Conservation (phyloP, 2,888 invertebrate species). For the Lampropteryx suffumata region DNA sequence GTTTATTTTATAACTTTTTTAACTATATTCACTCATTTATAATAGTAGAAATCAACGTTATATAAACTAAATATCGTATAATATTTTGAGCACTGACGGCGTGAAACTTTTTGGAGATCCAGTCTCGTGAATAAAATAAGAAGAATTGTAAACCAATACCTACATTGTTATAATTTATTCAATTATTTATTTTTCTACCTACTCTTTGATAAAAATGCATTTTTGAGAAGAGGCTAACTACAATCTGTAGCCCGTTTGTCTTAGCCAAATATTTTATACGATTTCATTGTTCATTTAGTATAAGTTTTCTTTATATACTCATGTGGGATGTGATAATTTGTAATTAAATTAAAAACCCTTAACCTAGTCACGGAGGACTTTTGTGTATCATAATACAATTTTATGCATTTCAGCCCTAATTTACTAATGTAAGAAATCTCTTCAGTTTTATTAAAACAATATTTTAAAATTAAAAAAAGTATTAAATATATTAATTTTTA, state of each 20-base stretch:
- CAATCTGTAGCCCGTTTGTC: slow-evolving; percentile 17
- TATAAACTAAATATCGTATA: neutral
- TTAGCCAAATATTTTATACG: slow-evolving; percentile 1
- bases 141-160: no score
- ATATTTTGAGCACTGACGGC: slow-evolving; percentile 4
- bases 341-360: slow-evolving; percentile 37
- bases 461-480: neutral
- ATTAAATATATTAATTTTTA: slow-evolving; percentile 20
- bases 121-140: slow-evolving; percentile 3
- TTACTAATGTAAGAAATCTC: slow-evolving; percentile 39
- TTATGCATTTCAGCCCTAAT: slow-evolving; percentile 59
- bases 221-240: slow-evolving; percentile 15
- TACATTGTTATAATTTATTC: no score
- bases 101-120: slow-evolving; percentile 19
- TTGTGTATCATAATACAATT: slow-evolving; percentile 39
- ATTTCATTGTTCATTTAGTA: slow-evolving; percentile 3
- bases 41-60: slow-evolving; percentile 5
- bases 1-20: slow-evolving; percentile 20
- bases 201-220: slow-evolving; percentile 17
- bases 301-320: slow-evolving; percentile 20
- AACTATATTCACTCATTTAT: slow-evolving; percentile 14
- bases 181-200: no score
- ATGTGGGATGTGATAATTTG: slow-evolving; percentile 34
- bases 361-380: slow-evolving; percentile 63
- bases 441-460: slow-evolving; percentile 2